Base-by-base conservation (phyloP, 2,797 vertebrate species). In the Anomalospiza imberbis region DNA sequence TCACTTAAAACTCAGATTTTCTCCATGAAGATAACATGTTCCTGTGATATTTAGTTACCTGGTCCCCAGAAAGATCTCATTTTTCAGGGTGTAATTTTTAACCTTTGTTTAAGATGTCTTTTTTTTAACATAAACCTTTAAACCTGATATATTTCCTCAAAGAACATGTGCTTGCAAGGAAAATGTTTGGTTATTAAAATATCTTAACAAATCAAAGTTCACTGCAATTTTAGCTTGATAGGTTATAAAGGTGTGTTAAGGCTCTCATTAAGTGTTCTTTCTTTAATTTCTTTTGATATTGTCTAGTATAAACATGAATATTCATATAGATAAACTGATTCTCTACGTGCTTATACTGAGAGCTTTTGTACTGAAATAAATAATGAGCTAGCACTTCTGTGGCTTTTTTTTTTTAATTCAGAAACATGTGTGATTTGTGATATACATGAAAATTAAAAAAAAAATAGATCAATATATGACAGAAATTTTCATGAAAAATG, bases 1-100 rank as follows among this genome's bases (percentile, higher is more conserved):
- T 93, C 96, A 96, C 91, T 93, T 86, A 95, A 95, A 93, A 84
- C 91, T 84, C 89, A 68, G 66, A 81, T 95, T 96, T 95, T 95
- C 95, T 80, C 77, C 75, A 40, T 75, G 96, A 91, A 95, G 94
- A 96, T 94, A 96, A 93, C 85, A 81, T 91, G 85, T 94, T 80
- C 79, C 61, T 82, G 93, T 82, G 89, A 70, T 95, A 88, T 95
- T 95, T 85, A 78, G 94, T 97, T 96, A 94, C 95, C 53, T 78
- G 32, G 36, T 94, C 70, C 80, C 32, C 34, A 88, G 76, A 95
- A 96, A 91, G 77, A 71, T 94, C 85, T 95, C 60, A 45, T 87
- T 94, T 96, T 96, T 96, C 84, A 85, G 61, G 42, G 68, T 63
- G 79, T 53, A 91, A 88, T 96, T 94, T 94, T 96, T 93, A 95